phyloP scores from a whole-genome alignment of 2,888 invertebrate genomes.

The Himalopsyche anomala region DNA sequence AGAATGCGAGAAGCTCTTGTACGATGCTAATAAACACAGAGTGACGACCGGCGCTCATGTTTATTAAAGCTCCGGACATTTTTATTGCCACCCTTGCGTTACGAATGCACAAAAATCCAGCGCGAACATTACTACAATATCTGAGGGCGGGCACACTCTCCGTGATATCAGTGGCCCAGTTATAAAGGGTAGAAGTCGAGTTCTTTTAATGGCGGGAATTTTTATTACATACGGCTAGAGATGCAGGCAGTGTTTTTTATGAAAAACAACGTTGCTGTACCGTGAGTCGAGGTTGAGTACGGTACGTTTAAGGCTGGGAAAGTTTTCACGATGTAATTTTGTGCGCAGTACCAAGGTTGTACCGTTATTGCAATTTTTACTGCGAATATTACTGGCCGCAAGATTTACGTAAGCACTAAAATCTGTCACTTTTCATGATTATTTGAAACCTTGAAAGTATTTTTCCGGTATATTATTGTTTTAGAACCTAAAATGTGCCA shows the following conservation, averaged over 20 bases:
- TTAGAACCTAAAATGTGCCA: no score
- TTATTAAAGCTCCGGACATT: slow-evolving; percentile 25
- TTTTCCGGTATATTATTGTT: no score
- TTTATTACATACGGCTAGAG: slow-evolving; percentile 1
- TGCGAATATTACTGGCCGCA: no score
- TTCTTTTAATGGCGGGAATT: not conserved
- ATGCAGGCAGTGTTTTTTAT: not conserved
- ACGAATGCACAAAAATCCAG: slow-evolving; percentile 29
- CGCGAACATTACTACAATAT: slow-evolving; percentile 14
- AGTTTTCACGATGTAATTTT: no score
- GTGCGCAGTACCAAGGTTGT: no score
- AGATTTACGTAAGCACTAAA: no score
- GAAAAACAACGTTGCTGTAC: no score
- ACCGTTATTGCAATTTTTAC: no score
- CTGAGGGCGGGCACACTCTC: not conserved
- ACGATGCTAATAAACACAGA: slow-evolving; percentile 18
- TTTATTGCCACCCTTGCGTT: slow-evolving; percentile 16
- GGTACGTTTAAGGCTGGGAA: no score
- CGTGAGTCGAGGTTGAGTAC: no score
- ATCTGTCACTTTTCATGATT: no score
- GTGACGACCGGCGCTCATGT: slow-evolving; percentile 18
- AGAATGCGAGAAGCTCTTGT: not conserved
- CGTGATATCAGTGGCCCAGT: slow-evolving; percentile 1
- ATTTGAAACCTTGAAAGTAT: no score
- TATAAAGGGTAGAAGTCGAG: not conserved